Conservation (phyloP, 2,797 vertebrate genomes). For the Oreonectes daqikongensis region DNA sequence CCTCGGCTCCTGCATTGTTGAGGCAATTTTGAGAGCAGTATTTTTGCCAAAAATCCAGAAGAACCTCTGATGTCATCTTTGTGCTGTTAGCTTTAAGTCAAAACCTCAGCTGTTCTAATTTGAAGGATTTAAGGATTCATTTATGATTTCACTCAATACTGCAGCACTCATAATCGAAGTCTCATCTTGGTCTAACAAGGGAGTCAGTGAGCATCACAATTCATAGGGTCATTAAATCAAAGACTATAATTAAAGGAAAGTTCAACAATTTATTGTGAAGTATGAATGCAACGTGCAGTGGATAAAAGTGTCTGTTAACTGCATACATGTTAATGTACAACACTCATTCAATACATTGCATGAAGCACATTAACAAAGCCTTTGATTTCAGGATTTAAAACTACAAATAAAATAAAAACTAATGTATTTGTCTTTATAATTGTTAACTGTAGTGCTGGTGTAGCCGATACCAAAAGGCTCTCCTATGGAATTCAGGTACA, state of each 20-base stretch:
- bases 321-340: not conserved
- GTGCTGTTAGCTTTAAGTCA: conserved; percentile 43
- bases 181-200: conserved; percentile 4
- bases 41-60: conserved; percentile 56
- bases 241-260: not conserved
- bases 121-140: not conserved
- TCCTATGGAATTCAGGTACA: too few relatives aligned
- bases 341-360: too few relatives aligned
- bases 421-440: not conserved
- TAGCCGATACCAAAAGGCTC: not conserved
- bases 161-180: not conserved
- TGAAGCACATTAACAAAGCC: not conserved
- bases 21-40: not conserved
- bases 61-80: conserved; percentile 59
- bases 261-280: too few relatives aligned
- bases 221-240: not conserved
- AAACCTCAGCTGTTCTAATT: conserved; percentile 39
- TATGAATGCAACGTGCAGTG: too few relatives aligned
- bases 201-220: not conserved
- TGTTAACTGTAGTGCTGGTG: not conserved
- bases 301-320: not conserved
- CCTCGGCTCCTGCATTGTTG: not conserved
- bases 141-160: conserved; percentile 8
- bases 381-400: not conserved
- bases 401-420: too few relatives aligned